Base-by-base conservation (phyloP, 2,888 invertebrate species). In the Pocota personata region DNA sequence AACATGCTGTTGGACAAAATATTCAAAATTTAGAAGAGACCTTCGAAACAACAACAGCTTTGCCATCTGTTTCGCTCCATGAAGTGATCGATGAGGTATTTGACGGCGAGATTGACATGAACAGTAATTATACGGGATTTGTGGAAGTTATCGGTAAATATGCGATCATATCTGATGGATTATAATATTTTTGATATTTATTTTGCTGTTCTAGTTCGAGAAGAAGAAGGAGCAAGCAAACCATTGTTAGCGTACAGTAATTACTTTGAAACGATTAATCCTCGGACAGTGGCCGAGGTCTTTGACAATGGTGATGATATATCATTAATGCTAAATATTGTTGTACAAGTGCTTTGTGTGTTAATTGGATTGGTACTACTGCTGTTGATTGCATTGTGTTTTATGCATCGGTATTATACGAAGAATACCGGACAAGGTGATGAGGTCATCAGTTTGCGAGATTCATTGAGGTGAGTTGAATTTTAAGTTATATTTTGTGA, bases 41-140 rank as follows among this genome's bases (percentile, higher is more conserved):
- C 14, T 35, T 35, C 14, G 71, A 82, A 64, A 79, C 69, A 14
- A 80, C 79, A 7, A 82, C 75, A 21, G 24, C 71, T 0, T 43
- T 87, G 64, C 75, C 80, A 5, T 80, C 76, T 3, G 86, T 86
- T 1, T 72, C 50, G 1, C 67, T 86, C 8, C 76, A 80, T 14
- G 71, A 82, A 40, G 27, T 48, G 0, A 14, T 75, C n/a, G 78
- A 83, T 1, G 91, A 93, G 24, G 94, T 95, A 2, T 94, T 93
- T 79, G 97, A 97, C 91, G 97, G 97, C 0, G 93, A 93, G 67
- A 93, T 98, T 58, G 96, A 97, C 89, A 93, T 95, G 12, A 94
- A 94, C 66, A 95, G 96, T 10, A 97, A 97, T 90, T 98, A 98
- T 88, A 97, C 97, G 0, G 95, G 97, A 19, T 97, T 97, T 90